Percentiles rank a stretch among this genome's conserved stretches.
Conservation (phyloP, 2,888 invertebrate genomes). For the Chydorus sphaericus region DNA sequence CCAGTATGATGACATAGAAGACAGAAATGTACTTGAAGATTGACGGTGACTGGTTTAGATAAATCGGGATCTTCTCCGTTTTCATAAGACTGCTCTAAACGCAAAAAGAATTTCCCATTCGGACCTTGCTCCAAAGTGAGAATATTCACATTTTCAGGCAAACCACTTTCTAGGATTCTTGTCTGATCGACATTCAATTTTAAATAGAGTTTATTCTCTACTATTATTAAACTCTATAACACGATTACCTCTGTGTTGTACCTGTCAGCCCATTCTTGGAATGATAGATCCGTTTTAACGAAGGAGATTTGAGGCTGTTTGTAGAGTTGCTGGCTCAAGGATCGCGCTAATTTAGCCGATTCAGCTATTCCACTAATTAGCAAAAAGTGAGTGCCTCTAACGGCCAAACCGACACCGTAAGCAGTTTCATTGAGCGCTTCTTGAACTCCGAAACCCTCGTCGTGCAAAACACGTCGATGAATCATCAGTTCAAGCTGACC, state of each 20-base stretch:
- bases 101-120: constrained; percentile 40
- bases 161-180: too few relatives aligned
- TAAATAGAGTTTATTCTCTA: too few relatives aligned
- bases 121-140: constrained; percentile 66
- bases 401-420: constrained; percentile 34
- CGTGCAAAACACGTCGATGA: constrained; percentile 47
- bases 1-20: too few relatives aligned
- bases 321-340: constrained; percentile 2
- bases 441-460: constrained; percentile 55
- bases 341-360: constrained; percentile 32
- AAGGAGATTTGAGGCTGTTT: not conserved
- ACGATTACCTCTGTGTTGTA: constrained; percentile 31
- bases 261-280: constrained; percentile 21
- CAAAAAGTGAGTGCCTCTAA: constrained; percentile 37
- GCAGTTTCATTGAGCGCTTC: constrained; percentile 53
- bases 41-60: too few relatives aligned
- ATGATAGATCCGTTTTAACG: not conserved
- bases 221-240: not conserved
- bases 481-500: constrained; percentile 70
- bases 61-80: constrained; percentile 23
- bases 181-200: not conserved
- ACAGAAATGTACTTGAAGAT: too few relatives aligned
- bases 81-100: constrained; percentile 63
- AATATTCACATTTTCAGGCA: constrained; percentile 57
- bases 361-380: constrained; percentile 26